phyloP scores from a whole-genome alignment of 1,140 invertebrate species.

The Anagrus nilaparvatae region DNA sequence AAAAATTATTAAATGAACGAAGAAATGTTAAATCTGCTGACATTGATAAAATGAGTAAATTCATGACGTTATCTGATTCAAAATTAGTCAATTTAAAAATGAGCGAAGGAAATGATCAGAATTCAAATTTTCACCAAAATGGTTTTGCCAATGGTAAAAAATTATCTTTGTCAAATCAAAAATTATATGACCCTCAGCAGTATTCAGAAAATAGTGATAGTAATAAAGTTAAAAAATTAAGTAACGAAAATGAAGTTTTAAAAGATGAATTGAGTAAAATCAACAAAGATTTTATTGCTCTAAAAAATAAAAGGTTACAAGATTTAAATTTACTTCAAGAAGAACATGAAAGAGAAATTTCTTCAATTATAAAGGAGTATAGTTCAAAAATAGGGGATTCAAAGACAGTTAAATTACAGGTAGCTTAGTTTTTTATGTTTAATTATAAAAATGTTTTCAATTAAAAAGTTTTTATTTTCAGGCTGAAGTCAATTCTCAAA shows the following conservation, averaged over 20 bases:
- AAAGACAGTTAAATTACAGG: conserved; percentile 38
- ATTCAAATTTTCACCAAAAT: conserved; percentile 39
- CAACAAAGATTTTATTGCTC: conserved; percentile 52
- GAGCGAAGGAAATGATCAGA: conserved; percentile 32
- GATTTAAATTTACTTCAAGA: conserved; percentile 67
- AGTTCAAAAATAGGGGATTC: conserved; percentile 36
- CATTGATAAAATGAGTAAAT: conserved; percentile 28
- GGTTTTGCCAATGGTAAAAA: conserved; percentile 42
- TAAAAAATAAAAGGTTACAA: conserved; percentile 65
- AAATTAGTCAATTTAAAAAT: conserved; percentile 26
- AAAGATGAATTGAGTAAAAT: conserved; percentile 51
- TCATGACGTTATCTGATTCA: conserved; percentile 29
- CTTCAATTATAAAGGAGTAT: conserved; percentile 39
- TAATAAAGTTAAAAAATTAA: conserved; percentile 38
- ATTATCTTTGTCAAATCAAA: conserved; percentile 33
- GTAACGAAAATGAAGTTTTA: conserved; percentile 47
- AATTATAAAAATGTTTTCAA: neutral
- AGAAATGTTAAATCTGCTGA: conserved; percentile 21
- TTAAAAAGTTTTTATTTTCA: conserved; percentile 15
- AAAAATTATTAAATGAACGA: conserved; percentile 43
- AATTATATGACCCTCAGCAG: conserved; percentile 39
- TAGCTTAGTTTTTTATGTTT: conserved; percentile 13
- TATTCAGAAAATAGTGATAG: conserved; percentile 39
- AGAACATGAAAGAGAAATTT: conserved; percentile 65
- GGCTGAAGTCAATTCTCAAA: conserved; percentile 42